phyloP scores from a whole-genome alignment of 2,888 invertebrate species.

The Heliconius ismenius region DNA sequence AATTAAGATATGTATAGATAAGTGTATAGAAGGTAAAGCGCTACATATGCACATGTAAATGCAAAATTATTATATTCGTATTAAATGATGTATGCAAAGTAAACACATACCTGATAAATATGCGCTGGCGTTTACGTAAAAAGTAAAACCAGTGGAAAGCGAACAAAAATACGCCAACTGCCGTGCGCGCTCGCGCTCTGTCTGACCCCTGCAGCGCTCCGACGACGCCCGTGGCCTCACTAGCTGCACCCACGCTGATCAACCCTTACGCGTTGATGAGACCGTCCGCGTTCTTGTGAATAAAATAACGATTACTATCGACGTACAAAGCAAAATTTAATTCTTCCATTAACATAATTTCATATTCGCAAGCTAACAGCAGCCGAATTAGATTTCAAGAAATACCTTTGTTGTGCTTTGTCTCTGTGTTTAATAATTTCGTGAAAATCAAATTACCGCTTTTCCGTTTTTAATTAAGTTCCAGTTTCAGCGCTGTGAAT shows the following conservation, averaged over 20 bases:
- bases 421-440: slow-evolving; percentile 19
- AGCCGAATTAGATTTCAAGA: slow-evolving; percentile 17
- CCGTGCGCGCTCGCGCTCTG: slow-evolving; percentile 49
- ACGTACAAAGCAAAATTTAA: slow-evolving; percentile 19
- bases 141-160: neutral
- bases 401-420: slow-evolving; percentile 16
- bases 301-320: slow-evolving; percentile 26
- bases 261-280: slow-evolving; percentile 78
- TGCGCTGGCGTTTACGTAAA: slow-evolving; percentile 46
- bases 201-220: slow-evolving; percentile 41
- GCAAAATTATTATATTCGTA: neutral
- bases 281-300: slow-evolving; percentile 54
- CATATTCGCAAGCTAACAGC: slow-evolving; percentile 6
- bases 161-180: slow-evolving; percentile 67
- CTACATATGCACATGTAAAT: neutral
- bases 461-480: slow-evolving; percentile 63
- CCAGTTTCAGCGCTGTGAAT: slow-evolving; percentile 52
- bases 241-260: slow-evolving; percentile 53
- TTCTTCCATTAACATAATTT: slow-evolving; percentile 4
- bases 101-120: slow-evolving; percentile 31
- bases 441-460: slow-evolving; percentile 35
- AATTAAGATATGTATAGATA: neutral
- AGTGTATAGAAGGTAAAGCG: neutral
- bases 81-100: neutral
- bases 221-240: slow-evolving; percentile 69